Evolutionary conservation across 2,113 vertebrate genomes (phyloP), one percentile per base, ranked within the genome.

Genomic region (Melozone crissalis): DNA sequence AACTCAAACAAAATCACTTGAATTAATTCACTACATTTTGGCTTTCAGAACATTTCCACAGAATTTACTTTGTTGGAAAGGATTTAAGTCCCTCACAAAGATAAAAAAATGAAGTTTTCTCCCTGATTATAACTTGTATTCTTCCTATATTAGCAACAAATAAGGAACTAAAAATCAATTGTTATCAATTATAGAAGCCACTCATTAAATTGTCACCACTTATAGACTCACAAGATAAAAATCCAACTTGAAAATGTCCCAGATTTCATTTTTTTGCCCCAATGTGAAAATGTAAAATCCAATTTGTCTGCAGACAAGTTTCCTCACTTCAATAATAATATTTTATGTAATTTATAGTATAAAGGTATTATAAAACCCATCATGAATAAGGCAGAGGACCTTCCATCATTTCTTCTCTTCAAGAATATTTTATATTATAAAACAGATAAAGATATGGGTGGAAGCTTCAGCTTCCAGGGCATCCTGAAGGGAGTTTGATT

Each of bases 261-360:
- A 54, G 17, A n/a, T 57, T 51, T 28, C 81, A 54, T 5, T n/a
- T 30, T 68, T 65, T 52, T 69, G 49, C n/a, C 49, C 44, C 44
- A 19, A 5, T 0, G 8, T 14, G 39, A 54, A 24, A 37, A 44
- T 0, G 21, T 3, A 24, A 74, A 81, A 51, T 2, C 23, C 6
- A 2, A 27, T 1, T 3, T 26, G 7, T 8, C 54, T 33, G 43
- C 43, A 55, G 44, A 41, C 6, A 13, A 22, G 9, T 54, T 22
- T 20, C 28, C 20, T 72, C 80, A 13, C 35, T 54, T n/a, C 10
- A 58, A 27, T 8, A 67, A 69, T 26, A 4, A 1, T 2, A 9
- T 9, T 67, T 47, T 22, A 41, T 27, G 4, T 31, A 28, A 68
- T 68, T 68, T 54, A 18, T 15, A 22, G 3, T 7, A 26, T 11